Evolutionary conservation across 2,113 vertebrate genomes (phyloP).

Genomic region (Brachionichthys hirsutus): DNA sequence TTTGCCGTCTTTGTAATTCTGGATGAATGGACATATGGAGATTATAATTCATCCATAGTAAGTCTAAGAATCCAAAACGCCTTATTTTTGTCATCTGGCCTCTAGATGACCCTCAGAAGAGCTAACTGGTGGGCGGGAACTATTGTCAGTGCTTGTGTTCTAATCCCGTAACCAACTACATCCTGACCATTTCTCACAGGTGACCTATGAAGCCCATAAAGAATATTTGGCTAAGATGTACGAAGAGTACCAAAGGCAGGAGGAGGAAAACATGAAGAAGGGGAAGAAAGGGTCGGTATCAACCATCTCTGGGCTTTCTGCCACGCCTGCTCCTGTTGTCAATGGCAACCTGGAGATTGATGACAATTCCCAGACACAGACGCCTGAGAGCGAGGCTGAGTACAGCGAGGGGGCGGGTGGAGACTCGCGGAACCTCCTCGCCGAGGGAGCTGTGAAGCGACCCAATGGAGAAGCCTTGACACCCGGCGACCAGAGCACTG

Average conservation of each 20-base stretch:
- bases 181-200: conserved; percentile 73
- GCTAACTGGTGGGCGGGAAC: not conserved
- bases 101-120: conserved; percentile 22
- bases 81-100: not conserved
- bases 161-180: conserved; percentile 15
- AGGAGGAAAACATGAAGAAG: conserved; percentile 98
- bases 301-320: conserved; percentile 96
- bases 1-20: too few species aligned
- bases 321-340: conserved; percentile 84
- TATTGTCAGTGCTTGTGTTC: conserved; percentile 16
- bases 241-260: conserved; percentile 97
- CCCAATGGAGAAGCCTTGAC: conserved; percentile 83
- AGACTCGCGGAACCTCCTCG: conserved; percentile 85
- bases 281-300: conserved; percentile 97
- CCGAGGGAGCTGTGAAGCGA: conserved; percentile 83
- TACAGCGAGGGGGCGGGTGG: conserved; percentile 81
- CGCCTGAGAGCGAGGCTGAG: conserved; percentile 95
- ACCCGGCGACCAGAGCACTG: conserved; percentile 71
- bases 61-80: not conserved
- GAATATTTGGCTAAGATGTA: conserved; percentile 99
- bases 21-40: too few species aligned
- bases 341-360: conserved; percentile 96
- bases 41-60: too few species aligned
- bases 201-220: conserved; percentile 98
- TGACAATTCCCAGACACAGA: conserved; percentile 94